These are phyloP conservation scores for Cephus cinctus DNA, from an alignment of 1,140 invertebrate species.

Conservation along the genomic window DNA sequence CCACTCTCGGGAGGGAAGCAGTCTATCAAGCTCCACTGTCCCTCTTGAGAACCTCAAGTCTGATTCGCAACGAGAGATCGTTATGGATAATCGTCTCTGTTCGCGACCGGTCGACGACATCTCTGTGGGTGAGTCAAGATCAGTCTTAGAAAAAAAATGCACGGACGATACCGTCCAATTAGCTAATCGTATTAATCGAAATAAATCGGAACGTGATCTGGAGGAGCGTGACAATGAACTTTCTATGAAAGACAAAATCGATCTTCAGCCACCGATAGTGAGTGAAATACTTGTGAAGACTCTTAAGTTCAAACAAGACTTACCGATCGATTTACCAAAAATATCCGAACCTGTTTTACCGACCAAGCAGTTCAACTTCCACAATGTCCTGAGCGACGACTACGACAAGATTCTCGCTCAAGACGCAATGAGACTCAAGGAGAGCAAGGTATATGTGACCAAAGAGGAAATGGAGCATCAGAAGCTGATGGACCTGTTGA, in stretches of 20 bases:
- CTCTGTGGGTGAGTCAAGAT: too few species aligned
- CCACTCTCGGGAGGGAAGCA: neutral
- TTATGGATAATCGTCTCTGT: too few species aligned
- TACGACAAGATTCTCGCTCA: constrained; percentile 26
- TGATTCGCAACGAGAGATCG: too few species aligned
- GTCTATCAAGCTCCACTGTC: neutral
- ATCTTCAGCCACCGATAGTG: constrained; percentile 25
- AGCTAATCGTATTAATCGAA: too few species aligned
- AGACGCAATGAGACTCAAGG: constrained; percentile 11
- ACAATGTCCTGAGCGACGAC: constrained; percentile 38
- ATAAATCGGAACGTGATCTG: too few species aligned
- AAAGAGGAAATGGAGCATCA: constrained; percentile 39
- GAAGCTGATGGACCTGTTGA: constrained; percentile 36
- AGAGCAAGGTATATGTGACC: constrained; percentile 36
- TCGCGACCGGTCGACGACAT: too few species aligned
- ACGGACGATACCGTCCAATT: constrained; percentile 10
- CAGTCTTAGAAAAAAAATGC: neutral
- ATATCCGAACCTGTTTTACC: neutral
- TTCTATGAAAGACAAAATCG: neutral
- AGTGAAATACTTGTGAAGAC: constrained; percentile 40
- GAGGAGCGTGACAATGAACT: neutral
- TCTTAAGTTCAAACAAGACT: constrained; percentile 38
- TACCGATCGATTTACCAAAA: constrained; percentile 20
- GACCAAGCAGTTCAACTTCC: constrained; percentile 27
- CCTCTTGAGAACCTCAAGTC: neutral